A percentile compares a stretch with the other conserved stretches of the same genome.
Conservation (phyloP, 1,140 invertebrate species). For the Andricus grossulariae region DNA sequence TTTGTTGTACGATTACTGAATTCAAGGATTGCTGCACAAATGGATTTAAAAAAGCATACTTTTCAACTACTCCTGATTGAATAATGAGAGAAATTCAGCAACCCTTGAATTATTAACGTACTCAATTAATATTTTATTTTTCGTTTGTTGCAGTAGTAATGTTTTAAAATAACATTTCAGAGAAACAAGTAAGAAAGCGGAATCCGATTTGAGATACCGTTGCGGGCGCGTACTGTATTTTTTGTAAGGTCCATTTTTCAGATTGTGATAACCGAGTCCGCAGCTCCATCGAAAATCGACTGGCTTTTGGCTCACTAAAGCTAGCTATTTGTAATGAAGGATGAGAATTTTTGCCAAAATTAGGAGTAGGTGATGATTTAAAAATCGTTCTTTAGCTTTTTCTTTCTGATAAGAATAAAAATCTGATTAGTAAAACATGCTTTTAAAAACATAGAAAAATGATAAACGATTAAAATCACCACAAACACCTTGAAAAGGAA, state of each 20-base stretch:
- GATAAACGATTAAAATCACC: background rate
- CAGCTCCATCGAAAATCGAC: constrained; percentile 64
- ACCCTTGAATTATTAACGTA: constrained; percentile 10
- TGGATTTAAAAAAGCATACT: too few relatives aligned
- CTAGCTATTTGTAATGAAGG: constrained; percentile 17
- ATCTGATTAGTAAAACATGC: background rate
- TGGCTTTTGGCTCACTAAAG: constrained; percentile 38
- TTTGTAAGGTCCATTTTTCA: constrained; percentile 72
- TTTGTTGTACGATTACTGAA: background rate
- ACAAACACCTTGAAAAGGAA: background rate
- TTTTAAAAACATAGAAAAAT: background rate
- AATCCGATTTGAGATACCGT: constrained; percentile 57
- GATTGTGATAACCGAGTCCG: constrained; percentile 75
- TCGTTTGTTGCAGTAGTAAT: background rate
- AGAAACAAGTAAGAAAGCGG: constrained; percentile 39
- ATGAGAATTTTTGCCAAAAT: background rate
- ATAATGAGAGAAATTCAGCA: background rate
- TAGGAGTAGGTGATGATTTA: background rate
- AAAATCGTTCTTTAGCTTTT: too few relatives aligned
- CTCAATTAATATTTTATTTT: background rate
- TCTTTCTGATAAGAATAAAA: background rate
- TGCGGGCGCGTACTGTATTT: constrained; percentile 73
- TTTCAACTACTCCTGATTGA: too few relatives aligned
- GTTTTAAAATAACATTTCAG: constrained; percentile 32
- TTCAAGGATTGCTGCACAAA: background rate